These are phyloP conservation scores for Ectemnius lituratus DNA, from an alignment of 2,888 invertebrate genomes.

Conservation along the genomic window DNA sequence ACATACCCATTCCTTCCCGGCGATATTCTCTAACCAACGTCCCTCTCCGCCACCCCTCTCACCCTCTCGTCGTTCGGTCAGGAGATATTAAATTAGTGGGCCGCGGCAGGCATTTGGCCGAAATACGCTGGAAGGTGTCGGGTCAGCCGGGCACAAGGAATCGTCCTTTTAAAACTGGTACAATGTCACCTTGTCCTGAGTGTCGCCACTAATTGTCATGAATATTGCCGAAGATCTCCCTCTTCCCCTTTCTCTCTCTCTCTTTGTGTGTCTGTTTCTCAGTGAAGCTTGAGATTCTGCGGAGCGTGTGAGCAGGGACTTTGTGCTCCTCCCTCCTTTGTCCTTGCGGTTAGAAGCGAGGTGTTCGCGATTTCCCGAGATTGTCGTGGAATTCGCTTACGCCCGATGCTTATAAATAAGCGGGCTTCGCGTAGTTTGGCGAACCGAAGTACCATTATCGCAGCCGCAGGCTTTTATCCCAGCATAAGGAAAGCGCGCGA, in stretches of 20 bases:
- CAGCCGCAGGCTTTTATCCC: too few relatives aligned
- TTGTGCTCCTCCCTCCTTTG: slow-evolving; percentile 13
- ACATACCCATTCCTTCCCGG: background rate
- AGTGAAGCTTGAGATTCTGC: slow-evolving; percentile 22
- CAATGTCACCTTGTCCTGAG: slow-evolving; percentile 24
- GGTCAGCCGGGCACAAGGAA: background rate
- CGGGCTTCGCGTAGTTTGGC: slow-evolving; percentile 16
- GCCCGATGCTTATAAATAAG: slow-evolving; percentile 38
- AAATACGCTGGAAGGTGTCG: slow-evolving; percentile 29
- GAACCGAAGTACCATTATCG: slow-evolving; percentile 5
- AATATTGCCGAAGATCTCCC: slow-evolving; percentile 42
- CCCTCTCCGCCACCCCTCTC: background rate
- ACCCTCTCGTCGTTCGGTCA: slow-evolving; percentile 14
- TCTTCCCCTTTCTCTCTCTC: background rate
- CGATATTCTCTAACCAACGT: too few relatives aligned
- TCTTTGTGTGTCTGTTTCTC: background rate
- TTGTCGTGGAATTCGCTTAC: slow-evolving; percentile 35
- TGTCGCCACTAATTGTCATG: slow-evolving; percentile 51
- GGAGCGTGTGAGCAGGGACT: too few relatives aligned
- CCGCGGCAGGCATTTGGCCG: slow-evolving; percentile 30
- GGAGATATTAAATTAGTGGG: slow-evolving; percentile 53
- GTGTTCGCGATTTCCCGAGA: slow-evolving; percentile 5
- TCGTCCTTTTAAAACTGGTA: slow-evolving; percentile 30
- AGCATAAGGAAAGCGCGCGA: background rate
- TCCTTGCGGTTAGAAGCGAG: slow-evolving; percentile 22